phyloP scores from a whole-genome alignment of 2,888 invertebrate species.

The Uropetala carovei region DNA sequence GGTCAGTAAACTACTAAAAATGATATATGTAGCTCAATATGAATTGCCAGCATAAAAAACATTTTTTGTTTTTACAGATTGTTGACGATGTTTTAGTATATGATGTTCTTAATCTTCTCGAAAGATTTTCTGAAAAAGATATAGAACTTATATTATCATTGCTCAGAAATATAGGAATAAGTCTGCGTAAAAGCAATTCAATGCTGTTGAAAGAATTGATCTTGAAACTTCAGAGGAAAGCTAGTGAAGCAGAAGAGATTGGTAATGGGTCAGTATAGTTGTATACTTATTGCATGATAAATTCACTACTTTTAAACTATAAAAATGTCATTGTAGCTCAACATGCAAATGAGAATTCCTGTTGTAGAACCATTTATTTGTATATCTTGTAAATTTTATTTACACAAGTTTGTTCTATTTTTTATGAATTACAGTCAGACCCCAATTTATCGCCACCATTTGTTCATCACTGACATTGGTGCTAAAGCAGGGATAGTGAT shows the following conservation, averaged over 20 bases:
- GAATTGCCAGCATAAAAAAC: background rate
- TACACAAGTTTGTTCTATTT: too few relatives aligned
- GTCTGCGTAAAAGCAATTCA: conserved; percentile 91
- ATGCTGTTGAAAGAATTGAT: conserved; percentile 82
- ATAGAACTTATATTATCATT: conserved; percentile 90
- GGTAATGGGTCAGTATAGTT: conserved; percentile 75
- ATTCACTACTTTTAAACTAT: background rate
- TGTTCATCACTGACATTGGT: too few relatives aligned
- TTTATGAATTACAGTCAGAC: too few relatives aligned
- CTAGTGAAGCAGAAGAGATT: conserved; percentile 73
- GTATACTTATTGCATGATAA: background rate
- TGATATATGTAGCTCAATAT: background rate
- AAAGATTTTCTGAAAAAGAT: conserved; percentile 84
- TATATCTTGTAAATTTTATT: too few relatives aligned
- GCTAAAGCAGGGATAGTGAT: too few relatives aligned
- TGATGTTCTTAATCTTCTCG: conserved; percentile 85
- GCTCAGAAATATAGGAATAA: conserved; percentile 88
- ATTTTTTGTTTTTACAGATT: conserved; percentile 77
- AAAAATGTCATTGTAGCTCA: too few relatives aligned
- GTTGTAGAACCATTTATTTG: too few relatives aligned
- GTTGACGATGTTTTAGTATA: conserved; percentile 87
- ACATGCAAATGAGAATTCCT: too few relatives aligned
- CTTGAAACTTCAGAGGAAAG: conserved; percentile 49
- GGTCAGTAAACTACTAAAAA: conserved; percentile 74
- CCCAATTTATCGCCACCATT: too few relatives aligned